Conservation (phyloP, 2,797 vertebrate genomes). For the Setipinna tenuifilis region DNA sequence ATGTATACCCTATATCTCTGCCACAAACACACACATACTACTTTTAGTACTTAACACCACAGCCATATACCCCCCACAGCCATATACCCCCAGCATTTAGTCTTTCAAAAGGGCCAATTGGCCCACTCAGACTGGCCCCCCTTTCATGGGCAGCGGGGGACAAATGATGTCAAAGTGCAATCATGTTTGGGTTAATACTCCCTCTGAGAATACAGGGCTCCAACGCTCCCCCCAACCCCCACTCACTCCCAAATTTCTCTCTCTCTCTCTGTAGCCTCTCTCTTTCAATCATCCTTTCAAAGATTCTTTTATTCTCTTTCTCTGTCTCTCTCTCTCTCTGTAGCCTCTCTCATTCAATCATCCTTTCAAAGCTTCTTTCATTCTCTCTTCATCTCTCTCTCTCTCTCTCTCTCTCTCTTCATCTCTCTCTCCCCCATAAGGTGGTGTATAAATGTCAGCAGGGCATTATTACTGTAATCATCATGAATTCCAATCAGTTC, state of each 20-base stretch:
- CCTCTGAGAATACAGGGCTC: slow-evolving; percentile 18
- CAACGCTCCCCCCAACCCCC: neutral
- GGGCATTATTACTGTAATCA: slow-evolving; percentile 37
- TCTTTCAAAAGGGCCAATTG: neutral
- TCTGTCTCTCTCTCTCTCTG: too few species aligned
- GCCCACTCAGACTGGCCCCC: neutral
- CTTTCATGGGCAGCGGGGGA: slow-evolving; percentile 12
- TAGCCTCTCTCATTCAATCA: too few species aligned
- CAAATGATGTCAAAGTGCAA: slow-evolving; percentile 26
- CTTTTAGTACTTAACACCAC: too few species aligned
- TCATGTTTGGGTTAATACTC: slow-evolving; percentile 11
- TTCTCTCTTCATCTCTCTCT: neutral
- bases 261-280: neutral
- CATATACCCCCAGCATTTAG: neutral
- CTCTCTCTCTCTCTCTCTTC: neutral
- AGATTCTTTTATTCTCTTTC: too few species aligned
- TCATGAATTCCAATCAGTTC: slow-evolving; percentile 9
- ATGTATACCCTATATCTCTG: too few species aligned
- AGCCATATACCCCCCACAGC: neutral
- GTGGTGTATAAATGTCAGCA: slow-evolving; percentile 34
- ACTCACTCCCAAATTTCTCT: neutral
- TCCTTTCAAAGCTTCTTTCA: neutral
- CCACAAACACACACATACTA: too few species aligned
- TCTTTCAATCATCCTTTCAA: too few species aligned
- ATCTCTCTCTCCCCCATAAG: slow-evolving; percentile 20